Evolutionary conservation across 2,797 vertebrate species (phyloP), one percentile per base, ranked within the genome.

Genomic region (Neostethus bicornis): DNA sequence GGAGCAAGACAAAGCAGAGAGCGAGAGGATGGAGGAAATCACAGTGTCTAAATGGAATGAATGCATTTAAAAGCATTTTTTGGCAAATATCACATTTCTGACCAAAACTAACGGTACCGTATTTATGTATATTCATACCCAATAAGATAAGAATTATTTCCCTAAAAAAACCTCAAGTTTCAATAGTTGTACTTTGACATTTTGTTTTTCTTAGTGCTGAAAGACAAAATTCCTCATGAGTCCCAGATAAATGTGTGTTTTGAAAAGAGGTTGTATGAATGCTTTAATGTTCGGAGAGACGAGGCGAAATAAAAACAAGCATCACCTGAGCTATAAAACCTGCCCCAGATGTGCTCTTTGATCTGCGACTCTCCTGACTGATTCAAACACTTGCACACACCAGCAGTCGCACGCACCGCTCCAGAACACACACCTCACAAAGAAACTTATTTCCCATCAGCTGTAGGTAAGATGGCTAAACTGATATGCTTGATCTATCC

Each of bases 291-390:
- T 38, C 66, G 24, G 37, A 35, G 32, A 57, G 26, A n/a, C 48
- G 61, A 41, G 46, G 51, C 2, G 7, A 44, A 57, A 50, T 62
- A 63, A 79, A 70, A 69, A 66, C 42, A 61, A 71, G 34, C 61
- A 51, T 73, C 66, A 61, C 60, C 29, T 28, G 53, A 52, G 63
- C 67, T 54, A 41, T 81, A 85, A 89, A 75, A 70, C 55, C 43
- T 68, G 35, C 23, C 73, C n/a, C 83, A 86, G 83, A 76, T 84
- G 80, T 72, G 75, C 66, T 55, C 51, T 79, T 73, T 83, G 77
- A 87, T 87, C 79, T 65, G 16, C 23, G 66, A 58, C 29, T 73
- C 61, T 70, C 46, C 61, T 51, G 72, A 67, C 58, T 60, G 56
- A 75, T 66, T 55, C 37, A 52, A 70, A 80, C 87, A 89, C 80